Evolutionary conservation across 1,140 invertebrate genomes (phyloP).

Genomic region (Philotrypesis tridentata): DNA sequence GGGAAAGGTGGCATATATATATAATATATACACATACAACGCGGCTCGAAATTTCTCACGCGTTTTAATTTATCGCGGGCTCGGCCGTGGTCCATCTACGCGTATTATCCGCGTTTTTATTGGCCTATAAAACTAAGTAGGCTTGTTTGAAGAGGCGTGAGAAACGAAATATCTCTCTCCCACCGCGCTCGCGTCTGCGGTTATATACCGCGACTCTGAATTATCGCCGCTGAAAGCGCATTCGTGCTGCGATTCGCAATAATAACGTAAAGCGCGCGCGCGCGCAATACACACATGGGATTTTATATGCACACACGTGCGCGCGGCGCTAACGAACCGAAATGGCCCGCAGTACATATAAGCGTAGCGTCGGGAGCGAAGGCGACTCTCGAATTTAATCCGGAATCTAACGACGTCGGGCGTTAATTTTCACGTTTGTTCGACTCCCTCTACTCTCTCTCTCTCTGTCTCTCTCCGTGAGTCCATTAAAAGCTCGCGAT

Average conservation of each 20-base stretch:
- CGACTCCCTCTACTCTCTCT: background rate
- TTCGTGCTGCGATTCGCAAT: no score
- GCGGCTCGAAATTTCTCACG: slow-evolving; percentile 6
- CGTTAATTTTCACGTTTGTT: background rate
- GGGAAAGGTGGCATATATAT: background rate
- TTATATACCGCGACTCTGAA: background rate
- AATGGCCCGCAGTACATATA: no score
- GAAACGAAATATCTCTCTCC: background rate
- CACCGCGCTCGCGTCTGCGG: no score
- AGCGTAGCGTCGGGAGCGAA: no score
- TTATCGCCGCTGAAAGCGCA: background rate
- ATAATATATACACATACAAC: no score
- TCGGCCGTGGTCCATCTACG: background rate
- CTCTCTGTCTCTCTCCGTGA: no score
- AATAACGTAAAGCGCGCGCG: no score
- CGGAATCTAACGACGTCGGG: no score
- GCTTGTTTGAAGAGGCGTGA: background rate
- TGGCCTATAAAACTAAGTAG: background rate
- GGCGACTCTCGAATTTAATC: no score
- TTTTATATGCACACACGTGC: no score
- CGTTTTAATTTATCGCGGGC: background rate
- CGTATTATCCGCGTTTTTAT: background rate
- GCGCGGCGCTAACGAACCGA: no score
- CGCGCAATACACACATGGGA: no score
- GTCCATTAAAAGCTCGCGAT: background rate